Percentiles rank a stretch among this genome's conserved stretches.
These are phyloP conservation scores for Sesia apiformis DNA, from an alignment of 2,888 invertebrate genomes.

Conservation along the genomic window DNA sequence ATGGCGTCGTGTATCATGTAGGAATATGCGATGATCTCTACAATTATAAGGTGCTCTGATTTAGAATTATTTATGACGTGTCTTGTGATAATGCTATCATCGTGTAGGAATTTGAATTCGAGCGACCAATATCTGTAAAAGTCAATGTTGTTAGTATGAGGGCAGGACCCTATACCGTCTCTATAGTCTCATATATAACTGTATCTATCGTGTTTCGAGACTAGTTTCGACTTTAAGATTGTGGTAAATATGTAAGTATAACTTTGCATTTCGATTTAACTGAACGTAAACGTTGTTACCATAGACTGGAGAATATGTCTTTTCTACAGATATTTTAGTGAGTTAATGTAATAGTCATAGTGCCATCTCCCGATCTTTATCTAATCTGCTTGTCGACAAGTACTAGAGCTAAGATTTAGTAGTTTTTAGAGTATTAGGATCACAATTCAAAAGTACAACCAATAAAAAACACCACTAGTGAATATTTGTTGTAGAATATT, in stretches of 20 bases:
- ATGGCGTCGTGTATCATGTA: constrained; percentile 56
- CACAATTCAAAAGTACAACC: constrained; percentile 45
- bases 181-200: neutral
- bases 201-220: constrained; percentile 3
- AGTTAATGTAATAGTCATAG: constrained; percentile 1
- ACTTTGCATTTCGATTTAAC: constrained; percentile 59
- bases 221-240: constrained; percentile 1
- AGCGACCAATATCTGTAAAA: constrained; percentile 59
- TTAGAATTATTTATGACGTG: constrained; percentile 65
- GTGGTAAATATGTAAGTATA: constrained; percentile 22
- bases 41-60: constrained; percentile 75
- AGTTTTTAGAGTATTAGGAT: neutral
- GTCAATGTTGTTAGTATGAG: constrained; percentile 45
- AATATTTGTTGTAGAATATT: constrained; percentile 68
- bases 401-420: neutral
- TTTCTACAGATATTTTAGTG: constrained; percentile 17
- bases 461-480: constrained; percentile 42
- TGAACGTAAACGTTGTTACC: constrained; percentile 50
- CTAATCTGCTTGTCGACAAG: no score
- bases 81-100: constrained; percentile 51
- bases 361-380: constrained; percentile 1
- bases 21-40: constrained; percentile 68
- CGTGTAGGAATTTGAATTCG: constrained; percentile 51
- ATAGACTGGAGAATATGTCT: constrained; percentile 33
- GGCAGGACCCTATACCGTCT: constrained; percentile 44